Percentiles rank a stretch among this genome's conserved stretches.
Conservation (phyloP, 2,888 invertebrate genomes). For the Bombyx huttoni region DNA sequence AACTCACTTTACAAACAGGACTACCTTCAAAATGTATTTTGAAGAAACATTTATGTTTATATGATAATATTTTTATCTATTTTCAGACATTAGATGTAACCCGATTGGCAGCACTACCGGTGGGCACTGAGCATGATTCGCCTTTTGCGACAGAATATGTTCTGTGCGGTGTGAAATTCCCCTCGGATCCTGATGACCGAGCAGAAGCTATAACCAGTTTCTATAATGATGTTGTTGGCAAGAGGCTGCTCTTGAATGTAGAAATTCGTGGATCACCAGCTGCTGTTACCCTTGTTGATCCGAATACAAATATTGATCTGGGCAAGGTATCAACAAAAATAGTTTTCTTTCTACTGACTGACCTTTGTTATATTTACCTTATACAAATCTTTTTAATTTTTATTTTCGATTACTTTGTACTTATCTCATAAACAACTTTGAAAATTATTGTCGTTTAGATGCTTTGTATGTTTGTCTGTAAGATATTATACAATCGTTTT, state of each 20-base stretch:
- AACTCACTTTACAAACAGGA: too few relatives aligned
- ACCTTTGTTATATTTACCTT: too few relatives aligned
- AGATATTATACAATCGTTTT: background rate
- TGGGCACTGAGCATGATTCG: constrained; percentile 76
- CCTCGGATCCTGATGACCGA: constrained; percentile 89
- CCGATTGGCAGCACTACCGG: constrained; percentile 87
- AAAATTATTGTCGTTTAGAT: too few relatives aligned
- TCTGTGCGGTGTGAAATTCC: constrained; percentile 87
- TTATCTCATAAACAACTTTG: too few relatives aligned
- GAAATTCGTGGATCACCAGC: constrained; percentile 79
- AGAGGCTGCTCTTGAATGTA: constrained; percentile 85
- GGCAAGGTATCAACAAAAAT: constrained; percentile 46
- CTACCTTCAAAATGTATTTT: too few relatives aligned
- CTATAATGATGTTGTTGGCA: constrained; percentile 76
- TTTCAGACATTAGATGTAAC: constrained; percentile 73
- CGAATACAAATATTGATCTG: constrained; percentile 60
- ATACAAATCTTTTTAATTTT: too few relatives aligned
- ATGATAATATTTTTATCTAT: background rate
- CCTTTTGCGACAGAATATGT: constrained; percentile 90
- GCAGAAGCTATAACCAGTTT: constrained; percentile 81
- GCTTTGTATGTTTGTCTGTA: background rate
- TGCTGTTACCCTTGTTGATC: constrained; percentile 68
- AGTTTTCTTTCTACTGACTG: background rate
- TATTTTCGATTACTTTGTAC: too few relatives aligned
- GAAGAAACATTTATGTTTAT: too few relatives aligned